Evolutionary conservation across 2,797 vertebrate species (phyloP).

Genomic region (Lepidocolaptes lacrymiger): DNA sequence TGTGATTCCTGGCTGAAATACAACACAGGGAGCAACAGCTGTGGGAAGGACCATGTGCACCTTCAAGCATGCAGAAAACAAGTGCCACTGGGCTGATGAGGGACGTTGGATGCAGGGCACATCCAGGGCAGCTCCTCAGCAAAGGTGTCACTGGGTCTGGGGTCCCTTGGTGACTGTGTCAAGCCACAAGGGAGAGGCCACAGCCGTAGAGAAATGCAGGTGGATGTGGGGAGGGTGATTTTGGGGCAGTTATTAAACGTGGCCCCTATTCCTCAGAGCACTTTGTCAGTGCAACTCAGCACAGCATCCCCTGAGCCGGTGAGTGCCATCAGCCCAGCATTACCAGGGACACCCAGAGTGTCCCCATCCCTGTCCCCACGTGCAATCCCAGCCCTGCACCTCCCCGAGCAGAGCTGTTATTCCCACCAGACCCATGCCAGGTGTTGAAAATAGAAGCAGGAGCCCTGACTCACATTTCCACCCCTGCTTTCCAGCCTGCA

Average conservation of each 20-base stretch:
- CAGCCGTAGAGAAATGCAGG: fast-evolving
- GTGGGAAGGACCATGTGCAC: not conserved
- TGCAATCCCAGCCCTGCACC: not conserved
- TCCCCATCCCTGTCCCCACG: not conserved
- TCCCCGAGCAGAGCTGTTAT: not conserved
- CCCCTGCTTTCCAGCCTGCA: not conserved
- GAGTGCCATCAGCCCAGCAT: fast-evolving
- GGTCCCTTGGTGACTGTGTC: not conserved
- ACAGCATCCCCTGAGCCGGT: fast-evolving
- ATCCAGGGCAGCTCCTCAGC: fast-evolving
- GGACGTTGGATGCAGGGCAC: not conserved
- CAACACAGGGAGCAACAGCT: fast-evolving
- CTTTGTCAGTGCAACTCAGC: not conserved
- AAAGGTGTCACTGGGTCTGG: fast-evolving
- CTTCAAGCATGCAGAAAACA: not conserved
- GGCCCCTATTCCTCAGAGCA: not conserved
- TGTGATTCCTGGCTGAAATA: not conserved
- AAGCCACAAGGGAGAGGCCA: not conserved
- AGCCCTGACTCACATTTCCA: conserved; percentile 10
- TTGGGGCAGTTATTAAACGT: fast-evolving
- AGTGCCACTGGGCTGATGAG: fast-evolving
- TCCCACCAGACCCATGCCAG: not conserved
- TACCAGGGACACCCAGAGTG: not conserved
- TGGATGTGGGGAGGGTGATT: not conserved
- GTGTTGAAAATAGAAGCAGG: not conserved